A percentile compares a stretch with the other conserved stretches of the same genome.
phyloP scores from a whole-genome alignment of 2,888 invertebrate species.

The Macropis europaea region DNA sequence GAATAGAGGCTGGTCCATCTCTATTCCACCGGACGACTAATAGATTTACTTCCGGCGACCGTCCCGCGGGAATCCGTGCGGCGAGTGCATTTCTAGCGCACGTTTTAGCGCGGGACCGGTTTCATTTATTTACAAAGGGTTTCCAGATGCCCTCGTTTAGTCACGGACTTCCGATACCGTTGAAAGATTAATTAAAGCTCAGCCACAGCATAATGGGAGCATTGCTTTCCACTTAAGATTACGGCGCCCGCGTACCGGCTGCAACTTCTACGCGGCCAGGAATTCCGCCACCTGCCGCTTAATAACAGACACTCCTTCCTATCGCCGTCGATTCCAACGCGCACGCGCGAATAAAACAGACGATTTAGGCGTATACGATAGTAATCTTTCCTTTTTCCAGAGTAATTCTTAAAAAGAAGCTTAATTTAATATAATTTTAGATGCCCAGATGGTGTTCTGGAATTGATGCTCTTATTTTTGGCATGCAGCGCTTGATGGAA shows the following conservation, averaged over 20 bases:
- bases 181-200: conserved; percentile 66
- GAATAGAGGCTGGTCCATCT: background rate
- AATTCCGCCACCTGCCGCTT: conserved; percentile 50
- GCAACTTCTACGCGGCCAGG: conserved; percentile 6
- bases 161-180: conserved; percentile 38
- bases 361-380: too few relatives aligned
- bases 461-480: too few relatives aligned
- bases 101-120: conserved; percentile 14
- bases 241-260: conserved; percentile 14
- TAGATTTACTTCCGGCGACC: conserved; percentile 22
- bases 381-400: too few relatives aligned
- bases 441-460: too few relatives aligned
- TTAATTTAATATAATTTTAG: too few relatives aligned
- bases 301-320: conserved; percentile 42
- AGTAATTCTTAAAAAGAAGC: too few relatives aligned
- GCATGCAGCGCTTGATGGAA: too few relatives aligned
- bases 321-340: conserved; percentile 35
- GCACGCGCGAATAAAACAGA: conserved; percentile 36
- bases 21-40: conserved; percentile 6
- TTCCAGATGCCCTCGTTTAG: conserved; percentile 40
- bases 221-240: conserved; percentile 67
- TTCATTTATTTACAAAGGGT: conserved; percentile 54
- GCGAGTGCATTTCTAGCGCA: background rate
- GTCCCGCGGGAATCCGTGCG: conserved; percentile 7
- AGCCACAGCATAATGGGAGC: conserved; percentile 60